Evolutionary conservation across 2,888 invertebrate genomes (phyloP).

Genomic region (Drosophila niveifrons): DNA sequence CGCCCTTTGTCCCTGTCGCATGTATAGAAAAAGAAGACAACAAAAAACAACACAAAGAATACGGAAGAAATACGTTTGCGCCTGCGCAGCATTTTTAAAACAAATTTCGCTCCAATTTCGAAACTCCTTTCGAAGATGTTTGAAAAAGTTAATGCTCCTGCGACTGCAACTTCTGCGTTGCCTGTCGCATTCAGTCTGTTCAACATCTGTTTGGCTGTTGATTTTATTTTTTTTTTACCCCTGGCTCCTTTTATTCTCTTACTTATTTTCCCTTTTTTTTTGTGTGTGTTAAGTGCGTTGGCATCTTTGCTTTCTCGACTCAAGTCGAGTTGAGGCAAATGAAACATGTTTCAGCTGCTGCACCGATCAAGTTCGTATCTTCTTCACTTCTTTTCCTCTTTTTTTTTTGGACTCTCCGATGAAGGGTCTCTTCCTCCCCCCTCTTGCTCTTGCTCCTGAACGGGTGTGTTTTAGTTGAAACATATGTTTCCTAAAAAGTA

Average conservation of each 20-base stretch:
- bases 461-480: constrained; percentile 55
- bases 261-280: constrained; percentile 27
- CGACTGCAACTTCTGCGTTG: constrained; percentile 14
- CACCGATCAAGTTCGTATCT: constrained; percentile 65
- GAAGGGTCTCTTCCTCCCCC: constrained; percentile 40
- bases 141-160: constrained; percentile 58
- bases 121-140: constrained; percentile 52
- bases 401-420: constrained; percentile 2
- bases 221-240: constrained; percentile 46
- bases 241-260: constrained; percentile 38
- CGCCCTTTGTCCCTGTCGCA: constrained; percentile 23
- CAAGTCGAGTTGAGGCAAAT: constrained; percentile 44
- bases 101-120: constrained; percentile 69
- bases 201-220: constrained; percentile 76
- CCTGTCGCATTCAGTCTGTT: constrained; percentile 61
- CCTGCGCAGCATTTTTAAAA: constrained; percentile 63
- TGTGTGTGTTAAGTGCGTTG: constrained; percentile 60
- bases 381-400: constrained; percentile 20
- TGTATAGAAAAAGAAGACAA: background rate
- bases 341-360: constrained; percentile 76
- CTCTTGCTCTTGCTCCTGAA: constrained; percentile 1
- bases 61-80: constrained; percentile 42
- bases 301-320: constrained; percentile 73
- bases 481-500: constrained; percentile 67
- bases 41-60: background rate